Conservation (phyloP, 2,113 vertebrate genomes). For the Pseudopodoces humilis region DNA sequence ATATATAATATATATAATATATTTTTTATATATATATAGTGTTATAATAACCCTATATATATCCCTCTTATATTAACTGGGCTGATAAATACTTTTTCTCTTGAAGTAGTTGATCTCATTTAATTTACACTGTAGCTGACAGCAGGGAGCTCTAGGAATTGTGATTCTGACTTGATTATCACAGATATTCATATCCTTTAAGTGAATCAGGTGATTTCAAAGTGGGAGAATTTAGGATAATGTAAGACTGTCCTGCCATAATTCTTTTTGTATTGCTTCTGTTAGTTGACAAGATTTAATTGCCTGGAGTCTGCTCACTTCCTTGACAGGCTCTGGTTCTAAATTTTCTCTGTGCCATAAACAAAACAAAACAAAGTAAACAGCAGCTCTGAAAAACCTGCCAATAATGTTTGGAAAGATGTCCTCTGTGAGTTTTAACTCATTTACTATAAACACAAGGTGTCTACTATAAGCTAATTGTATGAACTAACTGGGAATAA, state of each 20-base stretch:
- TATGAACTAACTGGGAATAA: neutral
- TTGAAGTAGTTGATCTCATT: neutral
- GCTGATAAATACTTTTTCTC: neutral
- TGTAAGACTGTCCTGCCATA: neutral
- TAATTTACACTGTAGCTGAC: neutral
- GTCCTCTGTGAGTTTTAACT: neutral
- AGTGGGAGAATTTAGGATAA: neutral
- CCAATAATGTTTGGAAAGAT: neutral
- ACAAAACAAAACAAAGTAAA: neutral
- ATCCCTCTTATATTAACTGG: neutral
- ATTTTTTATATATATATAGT: too few species aligned
- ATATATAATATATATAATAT: too few species aligned
- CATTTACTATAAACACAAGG: neutral
- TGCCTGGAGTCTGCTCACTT: neutral
- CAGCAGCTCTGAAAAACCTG: neutral
- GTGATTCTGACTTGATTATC: neutral
- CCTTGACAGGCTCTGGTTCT: neutral
- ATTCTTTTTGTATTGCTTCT: neutral
- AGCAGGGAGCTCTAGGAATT: neutral
- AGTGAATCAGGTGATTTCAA: neutral
- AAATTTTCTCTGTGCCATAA: neutral
- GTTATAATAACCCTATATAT: too few species aligned
- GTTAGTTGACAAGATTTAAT: neutral
- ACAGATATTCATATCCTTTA: neutral
- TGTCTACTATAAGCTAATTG: neutral